Conservation (phyloP, 2,113 vertebrate genomes). For the Taxidea taxus region DNA sequence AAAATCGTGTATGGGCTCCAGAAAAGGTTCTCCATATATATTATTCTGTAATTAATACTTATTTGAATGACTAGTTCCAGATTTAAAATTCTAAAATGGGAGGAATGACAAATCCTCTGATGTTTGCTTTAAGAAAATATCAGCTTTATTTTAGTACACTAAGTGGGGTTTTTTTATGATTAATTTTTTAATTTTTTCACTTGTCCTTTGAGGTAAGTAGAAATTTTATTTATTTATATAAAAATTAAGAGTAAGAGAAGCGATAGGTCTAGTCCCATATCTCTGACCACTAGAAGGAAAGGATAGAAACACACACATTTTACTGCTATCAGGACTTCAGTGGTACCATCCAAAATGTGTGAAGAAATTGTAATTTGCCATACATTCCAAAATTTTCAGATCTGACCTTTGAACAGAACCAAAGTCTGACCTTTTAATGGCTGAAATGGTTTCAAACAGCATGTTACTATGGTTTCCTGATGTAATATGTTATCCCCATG, state of each 20-base stretch:
- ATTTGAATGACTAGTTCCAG: neutral
- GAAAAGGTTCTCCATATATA: neutral
- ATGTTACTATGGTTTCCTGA: neutral
- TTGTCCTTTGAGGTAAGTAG: neutral
- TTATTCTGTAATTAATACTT: neutral
- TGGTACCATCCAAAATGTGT: neutral
- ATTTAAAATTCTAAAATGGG: neutral
- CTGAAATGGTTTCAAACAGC: neutral
- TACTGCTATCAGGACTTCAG: neutral
- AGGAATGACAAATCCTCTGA: neutral
- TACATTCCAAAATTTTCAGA: neutral
- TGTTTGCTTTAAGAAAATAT: neutral
- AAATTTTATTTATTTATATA: neutral
- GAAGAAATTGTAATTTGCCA: neutral
- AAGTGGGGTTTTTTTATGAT: neutral
- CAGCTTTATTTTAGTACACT: neutral
- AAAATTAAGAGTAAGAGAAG: neutral
- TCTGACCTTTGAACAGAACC: conserved; percentile 2
- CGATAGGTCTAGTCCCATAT: neutral
- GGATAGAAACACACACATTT: neutral
- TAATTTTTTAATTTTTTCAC: neutral
- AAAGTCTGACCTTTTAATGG: neutral
- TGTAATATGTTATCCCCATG: neutral
- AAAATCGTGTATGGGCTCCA: neutral
- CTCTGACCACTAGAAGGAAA: neutral